Evolutionary conservation across 2,113 vertebrate species (phyloP).

Genomic region (Syrmaticus mikado): DNA sequence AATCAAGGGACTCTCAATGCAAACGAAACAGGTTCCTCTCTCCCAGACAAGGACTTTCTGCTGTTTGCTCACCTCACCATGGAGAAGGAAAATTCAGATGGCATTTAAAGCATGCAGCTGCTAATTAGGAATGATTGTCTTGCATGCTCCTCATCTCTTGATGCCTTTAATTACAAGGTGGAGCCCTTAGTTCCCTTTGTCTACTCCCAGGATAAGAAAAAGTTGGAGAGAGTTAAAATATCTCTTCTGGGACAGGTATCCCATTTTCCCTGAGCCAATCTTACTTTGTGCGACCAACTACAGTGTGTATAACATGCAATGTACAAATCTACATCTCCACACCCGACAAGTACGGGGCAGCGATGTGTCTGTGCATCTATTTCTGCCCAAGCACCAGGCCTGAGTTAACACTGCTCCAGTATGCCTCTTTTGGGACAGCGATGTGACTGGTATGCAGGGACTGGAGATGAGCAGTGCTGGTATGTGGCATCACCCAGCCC

Average conservation of each 20-base stretch:
- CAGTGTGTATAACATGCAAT: accelerated
- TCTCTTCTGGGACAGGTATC: not conserved
- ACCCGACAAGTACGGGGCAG: not conserved
- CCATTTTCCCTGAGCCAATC: not conserved
- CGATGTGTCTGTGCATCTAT: not conserved
- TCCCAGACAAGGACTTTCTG: not conserved
- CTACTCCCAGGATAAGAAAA: not conserved
- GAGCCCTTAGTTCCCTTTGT: not conserved
- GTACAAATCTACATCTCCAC: not conserved
- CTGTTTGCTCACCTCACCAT: not conserved
- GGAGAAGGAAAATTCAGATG: not conserved
- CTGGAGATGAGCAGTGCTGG: not conserved
- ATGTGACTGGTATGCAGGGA: not conserved
- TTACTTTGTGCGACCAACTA: not conserved
- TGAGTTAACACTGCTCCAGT: not conserved
- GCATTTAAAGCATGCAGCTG: not conserved
- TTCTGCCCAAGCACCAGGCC: not conserved
- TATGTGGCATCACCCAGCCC: not conserved
- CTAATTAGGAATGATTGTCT: not conserved
- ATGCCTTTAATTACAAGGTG: constrained; percentile 27
- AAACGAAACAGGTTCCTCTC: not conserved
- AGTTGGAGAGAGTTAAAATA: not conserved
- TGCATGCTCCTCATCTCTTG: not conserved
- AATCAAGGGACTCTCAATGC: not conserved
- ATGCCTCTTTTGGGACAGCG: not conserved